phyloP scores from a whole-genome alignment of 2,113 vertebrate species.

The Grammomys surdaster region DNA sequence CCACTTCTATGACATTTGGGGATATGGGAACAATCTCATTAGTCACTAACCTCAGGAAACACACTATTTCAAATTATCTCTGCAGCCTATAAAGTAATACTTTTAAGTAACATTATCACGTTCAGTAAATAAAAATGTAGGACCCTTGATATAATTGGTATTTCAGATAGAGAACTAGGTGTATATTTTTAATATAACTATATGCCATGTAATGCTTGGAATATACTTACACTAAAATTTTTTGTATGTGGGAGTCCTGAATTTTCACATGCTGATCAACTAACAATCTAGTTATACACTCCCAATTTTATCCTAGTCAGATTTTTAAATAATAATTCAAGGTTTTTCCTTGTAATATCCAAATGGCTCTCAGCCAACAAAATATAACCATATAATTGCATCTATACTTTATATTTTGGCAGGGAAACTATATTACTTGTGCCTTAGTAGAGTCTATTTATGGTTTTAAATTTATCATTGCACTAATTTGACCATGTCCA shows the following conservation, averaged over 20 bases:
- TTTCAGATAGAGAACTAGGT: neutral
- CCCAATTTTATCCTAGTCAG: neutral
- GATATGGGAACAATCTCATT: constrained; percentile 48
- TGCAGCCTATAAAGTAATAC: neutral
- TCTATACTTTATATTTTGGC: neutral
- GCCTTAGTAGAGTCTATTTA: neutral
- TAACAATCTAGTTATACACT: neutral
- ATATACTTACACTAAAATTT: neutral
- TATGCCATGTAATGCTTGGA: neutral
- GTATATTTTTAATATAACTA: neutral
- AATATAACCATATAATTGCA: neutral
- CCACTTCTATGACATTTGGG: constrained; percentile 36
- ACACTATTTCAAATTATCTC: constrained; percentile 48
- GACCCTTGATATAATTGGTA: neutral
- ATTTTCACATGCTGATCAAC: constrained; percentile 46
- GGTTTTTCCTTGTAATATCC: neutral
- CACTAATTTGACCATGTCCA: constrained; percentile 9
- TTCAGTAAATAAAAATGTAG: constrained; percentile 49
- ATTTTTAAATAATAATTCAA: neutral
- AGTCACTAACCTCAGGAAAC: constrained; percentile 45
- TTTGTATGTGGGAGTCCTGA: neutral
- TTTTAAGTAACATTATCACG: neutral
- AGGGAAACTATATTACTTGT: constrained; percentile 19
- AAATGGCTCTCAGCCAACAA: neutral
- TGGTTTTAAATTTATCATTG: constrained; percentile 4